Evolutionary conservation across 2,888 invertebrate species (phyloP), one percentile per base, ranked within the genome.

Genomic region (Agrilus mali): DNA sequence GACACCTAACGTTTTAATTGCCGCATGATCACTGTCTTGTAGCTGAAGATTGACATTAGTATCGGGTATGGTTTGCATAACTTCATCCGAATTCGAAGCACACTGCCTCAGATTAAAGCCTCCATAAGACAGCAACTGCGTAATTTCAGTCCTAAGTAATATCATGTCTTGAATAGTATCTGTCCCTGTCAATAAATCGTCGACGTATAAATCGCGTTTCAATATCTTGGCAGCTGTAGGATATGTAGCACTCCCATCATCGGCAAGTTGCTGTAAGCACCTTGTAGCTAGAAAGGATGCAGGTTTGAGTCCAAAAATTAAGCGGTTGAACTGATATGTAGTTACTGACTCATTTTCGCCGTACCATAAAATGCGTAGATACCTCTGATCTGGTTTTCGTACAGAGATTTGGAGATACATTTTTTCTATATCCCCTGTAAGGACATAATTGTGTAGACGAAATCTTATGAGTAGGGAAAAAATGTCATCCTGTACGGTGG

Each of bases 321-420:
- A 47, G 45, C 17, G 17, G 4, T 17, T 17, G 4, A 17, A 17
- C 4, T 17, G 3, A 4, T 17, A 17, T 27, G 46, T 38, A 2
- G 55, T 39, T 10, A 49, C 42, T 15, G 53, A 39, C 12, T 40
- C 31, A 6, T 49, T 46, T 32, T 50, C 15, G 6, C 48, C 42
- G n/a, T 58, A 42, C 64, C 64, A 65, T 6, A 65, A 36, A 7
- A 67, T 61, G 10, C 55, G 42, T 34, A 63, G 63, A 12, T 55
- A 50, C 10, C 55, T 33, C 13, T 52, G 41, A 40, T 64, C 55
- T 2, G 48, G 44, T 1, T 45, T 36, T 12, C 52, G 42, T 1
- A 63, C 42, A 1, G 33, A 7, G 13, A 61, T 53, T 44, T 60
- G 59, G 1, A 59, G 49, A 42, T 57, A 63, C 59, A 63, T 63